Evolutionary conservation across 1,140 invertebrate genomes (phyloP), one percentile per base, ranked within the genome.

Genomic region (Camponotus floridanus): DNA sequence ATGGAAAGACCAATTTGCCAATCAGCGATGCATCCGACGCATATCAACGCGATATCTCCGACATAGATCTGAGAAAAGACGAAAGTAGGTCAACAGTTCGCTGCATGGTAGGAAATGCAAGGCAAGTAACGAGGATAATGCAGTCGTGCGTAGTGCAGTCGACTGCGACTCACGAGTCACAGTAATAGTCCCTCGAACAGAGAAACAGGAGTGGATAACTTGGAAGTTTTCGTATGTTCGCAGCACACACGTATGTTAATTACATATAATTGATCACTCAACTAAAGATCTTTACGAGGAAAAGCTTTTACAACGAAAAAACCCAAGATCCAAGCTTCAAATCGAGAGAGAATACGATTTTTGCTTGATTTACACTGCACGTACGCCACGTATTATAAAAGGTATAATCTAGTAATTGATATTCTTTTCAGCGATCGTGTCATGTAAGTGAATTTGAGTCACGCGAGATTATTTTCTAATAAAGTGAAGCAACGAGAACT

Each of bases 191-290:
- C 15, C 2, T 45, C 2, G 21, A 78, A 78, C 15, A 48, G 18
- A 51, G 15, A 70, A 51, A 65, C 15, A 9, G 26, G 9, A 21
- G 33, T 39, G 48, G 48, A 36, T 39, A 59, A 68, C 48, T 80
- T 67, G 33, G 0, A 62, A 80, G 21, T 76, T 76, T 67, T 79
- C 42, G 13, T 76, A 61, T 55, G 61, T 13, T 31, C 48, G 31
- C 31, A 4, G 21, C 87, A 78, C 64, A 64, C 64, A 67, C 81
- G 26, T 85, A 76, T 86, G 88, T 86, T 90, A 90, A 90, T 90
- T 90, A 90, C 76, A 33, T 45, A 71, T 70, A 87, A 90, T 90
- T 90, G 88, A 79, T 85, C 74, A 76, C 84, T 87, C 84, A 65
- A 55, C 39, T 31, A 42, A 11, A 89, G 48, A 57, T 61, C 57